A percentile compares a stretch with the other conserved stretches of the same genome.
These are phyloP conservation scores for Ornithoptera priamus DNA, from an alignment of 2,888 invertebrate genomes.

Conservation along the genomic window DNA sequence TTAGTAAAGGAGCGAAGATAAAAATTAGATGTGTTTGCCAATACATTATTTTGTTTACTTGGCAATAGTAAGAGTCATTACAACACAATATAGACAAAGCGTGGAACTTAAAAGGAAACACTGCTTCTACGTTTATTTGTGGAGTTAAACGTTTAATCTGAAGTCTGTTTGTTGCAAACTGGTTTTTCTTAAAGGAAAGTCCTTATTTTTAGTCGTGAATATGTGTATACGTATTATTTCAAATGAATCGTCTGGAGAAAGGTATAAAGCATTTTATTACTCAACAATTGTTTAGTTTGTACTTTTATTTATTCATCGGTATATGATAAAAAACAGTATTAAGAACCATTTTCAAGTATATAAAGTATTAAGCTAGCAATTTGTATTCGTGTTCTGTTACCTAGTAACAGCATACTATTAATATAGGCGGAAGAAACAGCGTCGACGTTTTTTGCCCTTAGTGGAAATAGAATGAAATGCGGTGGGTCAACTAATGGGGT, in stretches of 20 bases:
- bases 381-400: neutral
- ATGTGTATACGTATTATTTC: neutral
- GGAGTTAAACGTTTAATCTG: conserved; percentile 8
- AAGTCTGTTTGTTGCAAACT: neutral
- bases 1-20: conserved; percentile 13
- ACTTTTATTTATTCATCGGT: neutral
- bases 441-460: conserved; percentile 24
- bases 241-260: too few relatives aligned
- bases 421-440: conserved; percentile 16
- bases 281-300: neutral
- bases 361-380: neutral
- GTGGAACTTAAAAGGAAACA: conserved; percentile 27
- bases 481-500: conserved; percentile 26
- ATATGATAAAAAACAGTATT: neutral
- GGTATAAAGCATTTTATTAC: neutral
- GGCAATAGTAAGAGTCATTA: conserved; percentile 32
- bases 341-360: neutral
- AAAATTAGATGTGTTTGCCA: conserved; percentile 32
- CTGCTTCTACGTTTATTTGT: conserved; percentile 12
- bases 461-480: conserved; percentile 26
- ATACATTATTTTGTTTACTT: conserved; percentile 41
- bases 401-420: conserved; percentile 9
- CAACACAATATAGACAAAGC: conserved; percentile 26
- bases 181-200: neutral
- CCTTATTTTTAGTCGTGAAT: neutral